Evolutionary conservation across 2,888 invertebrate genomes (phyloP), one percentile per base, ranked within the genome.

Genomic region (Toxonevra muliebris): DNA sequence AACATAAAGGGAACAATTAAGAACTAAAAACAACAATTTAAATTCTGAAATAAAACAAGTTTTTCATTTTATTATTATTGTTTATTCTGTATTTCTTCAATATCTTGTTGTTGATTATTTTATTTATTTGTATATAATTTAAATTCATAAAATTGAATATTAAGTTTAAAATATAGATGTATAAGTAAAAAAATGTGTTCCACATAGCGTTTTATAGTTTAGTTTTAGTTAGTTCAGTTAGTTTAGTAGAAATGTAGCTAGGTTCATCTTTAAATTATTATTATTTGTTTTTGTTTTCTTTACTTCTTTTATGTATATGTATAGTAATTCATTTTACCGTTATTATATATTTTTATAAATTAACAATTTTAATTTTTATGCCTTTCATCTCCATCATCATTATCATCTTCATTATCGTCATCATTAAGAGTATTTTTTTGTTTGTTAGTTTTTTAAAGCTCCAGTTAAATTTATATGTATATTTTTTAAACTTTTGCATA

Each of bases 191-290:
- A 76, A 76, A 76, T 76, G 76, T 76, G 75, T 76, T 76, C 75
- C 76, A 75, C 76, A 76, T 75, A 76, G 74, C 76, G 69, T 74
- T 75, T 75, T 72, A 61, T 59, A 65, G 59, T 59, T 63, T 67
- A 69, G 62, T 41, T 62, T 67, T 69, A 69, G 68, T 73, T 74
- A 57, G 52, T 68, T 69, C 66, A 75, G 70, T 74, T 72, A 73
- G 75, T 76, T 76, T 74, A 77, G 76, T 77, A 77, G 77, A 77
- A 77, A 77, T 77, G 77, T 77, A 76, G 76, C 76, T 74, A 73
- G 72, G 63, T 72, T 70, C 65, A 65, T 73, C 67, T 69, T 66
- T 55, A 53, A 66, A 53, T 69, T 45, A 55, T 50, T 52, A 57
- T 68, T 52, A 52, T 61, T 62, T 50, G 42, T 55, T 61, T 57